Evolutionary conservation across 1,140 invertebrate species (phyloP), one percentile per base, ranked within the genome.

Genomic region (Diorhabda sublineata): DNA sequence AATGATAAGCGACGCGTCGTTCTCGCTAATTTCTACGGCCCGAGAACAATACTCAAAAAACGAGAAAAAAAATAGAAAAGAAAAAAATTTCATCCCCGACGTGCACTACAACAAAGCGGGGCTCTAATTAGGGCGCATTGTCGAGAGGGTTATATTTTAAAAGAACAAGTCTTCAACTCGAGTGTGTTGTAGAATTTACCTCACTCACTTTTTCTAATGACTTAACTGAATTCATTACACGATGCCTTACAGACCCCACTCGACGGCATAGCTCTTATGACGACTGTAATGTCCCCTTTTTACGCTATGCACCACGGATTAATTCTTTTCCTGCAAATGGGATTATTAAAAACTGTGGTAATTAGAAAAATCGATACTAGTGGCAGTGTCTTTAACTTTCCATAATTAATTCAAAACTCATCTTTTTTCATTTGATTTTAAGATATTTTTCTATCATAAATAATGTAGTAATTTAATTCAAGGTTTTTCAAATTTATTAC

Each of bases 61-160:
- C 58, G 68, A 68, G 59, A 69, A 52, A 52, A 9, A 4, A 52
- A 52, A n/a, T 8, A n/a, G 47, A 52, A 52, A 52, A 52, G n/a
- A 52, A n/a, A 52, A 52, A 52, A 52, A 52, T 8, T 52, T 52
- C 47, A 52, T 52, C 47, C 47, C 47, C 47, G 47, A 52, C 47
- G 68, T 73, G 70, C 73, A 73, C 74, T 76, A 70, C 71, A 76
- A 76, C 73, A 74, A 76, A 76, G 66, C 70, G 70, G 47, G 71
- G 65, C 73, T 74, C 75, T 74, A 76, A 76, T 76, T 76, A 76
- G 75, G 73, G 68, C 64, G 72, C 66, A 71, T 71, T 75, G 68
- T 73, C 62, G n/a, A 62, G 68, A 69, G 73, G 67, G 71, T 59
- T 72, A 69, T 72, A 69, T 69, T 67, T 69, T 72, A 72, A 72